These are phyloP conservation scores for Poicephalus gulielmi DNA, from an alignment of 2,113 vertebrate species.

Conservation along the genomic window DNA sequence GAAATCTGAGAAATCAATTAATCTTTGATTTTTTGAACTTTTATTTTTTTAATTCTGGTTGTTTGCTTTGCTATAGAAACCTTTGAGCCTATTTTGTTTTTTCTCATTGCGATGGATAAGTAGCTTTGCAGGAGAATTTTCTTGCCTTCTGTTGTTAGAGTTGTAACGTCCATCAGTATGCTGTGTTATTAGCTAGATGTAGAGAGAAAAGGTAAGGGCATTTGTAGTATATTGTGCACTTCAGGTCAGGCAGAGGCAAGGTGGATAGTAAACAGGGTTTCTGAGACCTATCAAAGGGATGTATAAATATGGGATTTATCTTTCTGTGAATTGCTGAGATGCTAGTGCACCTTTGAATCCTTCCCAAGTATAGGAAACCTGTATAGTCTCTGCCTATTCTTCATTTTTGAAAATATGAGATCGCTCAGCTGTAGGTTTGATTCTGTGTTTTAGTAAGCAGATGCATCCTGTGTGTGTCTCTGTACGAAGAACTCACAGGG, in stretches of 20 bases:
- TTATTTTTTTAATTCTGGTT: background rate
- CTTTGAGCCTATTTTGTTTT: background rate
- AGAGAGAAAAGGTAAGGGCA: background rate
- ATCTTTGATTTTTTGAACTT: background rate
- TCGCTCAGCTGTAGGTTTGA: background rate
- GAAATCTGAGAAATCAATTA: background rate
- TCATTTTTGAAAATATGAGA: background rate
- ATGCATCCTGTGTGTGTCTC: background rate
- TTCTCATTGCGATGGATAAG: background rate
- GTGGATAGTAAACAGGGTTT: background rate
- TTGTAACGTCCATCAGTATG: background rate
- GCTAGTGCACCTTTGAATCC: background rate
- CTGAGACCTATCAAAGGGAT: background rate
- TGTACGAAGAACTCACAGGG: background rate
- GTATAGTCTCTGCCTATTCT: background rate
- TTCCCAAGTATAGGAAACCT: background rate
- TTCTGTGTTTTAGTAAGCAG: background rate
- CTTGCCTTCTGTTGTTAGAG: background rate
- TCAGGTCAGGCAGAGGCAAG: rapidly evolving
- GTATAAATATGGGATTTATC: background rate
- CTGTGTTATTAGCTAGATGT: background rate
- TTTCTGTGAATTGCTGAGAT: background rate
- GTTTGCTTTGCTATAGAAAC: background rate
- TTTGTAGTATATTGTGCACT: background rate
- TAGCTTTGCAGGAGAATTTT: background rate